Conservation (phyloP, 2,888 invertebrate genomes). For the Aradus depressus region DNA sequence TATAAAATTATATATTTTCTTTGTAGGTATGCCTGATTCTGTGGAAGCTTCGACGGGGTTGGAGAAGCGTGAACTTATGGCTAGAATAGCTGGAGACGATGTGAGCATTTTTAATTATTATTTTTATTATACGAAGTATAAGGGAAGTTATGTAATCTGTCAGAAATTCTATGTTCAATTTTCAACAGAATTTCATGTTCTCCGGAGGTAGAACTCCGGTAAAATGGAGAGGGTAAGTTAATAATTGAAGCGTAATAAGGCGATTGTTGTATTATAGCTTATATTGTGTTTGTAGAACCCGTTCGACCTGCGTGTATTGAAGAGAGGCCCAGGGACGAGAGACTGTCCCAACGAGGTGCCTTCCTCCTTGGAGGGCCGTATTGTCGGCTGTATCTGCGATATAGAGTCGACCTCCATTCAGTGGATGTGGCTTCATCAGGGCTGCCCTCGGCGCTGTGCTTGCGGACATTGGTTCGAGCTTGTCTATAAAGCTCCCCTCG, state of each 20-base stretch:
- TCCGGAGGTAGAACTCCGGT: too few species aligned
- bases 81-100: slow-evolving; percentile 76
- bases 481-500: slow-evolving; percentile 30
- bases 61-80: slow-evolving; percentile 80
- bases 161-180: too few species aligned
- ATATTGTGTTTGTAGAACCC: slow-evolving; percentile 47
- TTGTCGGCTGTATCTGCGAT: slow-evolving; percentile 87
- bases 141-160: too few species aligned
- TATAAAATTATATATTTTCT: slow-evolving; percentile 8
- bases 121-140: too few species aligned
- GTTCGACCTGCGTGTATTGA: slow-evolving; percentile 70
- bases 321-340: slow-evolving; percentile 71
- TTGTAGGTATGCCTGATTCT: slow-evolving; percentile 60
- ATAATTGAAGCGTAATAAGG: too few species aligned
- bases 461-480: slow-evolving; percentile 97
- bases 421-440: slow-evolving; percentile 93
- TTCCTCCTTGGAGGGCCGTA: slow-evolving; percentile 76
- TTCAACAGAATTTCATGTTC: too few species aligned
- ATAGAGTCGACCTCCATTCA: slow-evolving; percentile 80
- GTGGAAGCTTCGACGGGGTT: slow-evolving; percentile 87
- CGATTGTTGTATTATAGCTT: too few species aligned
- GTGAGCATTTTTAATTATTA: slow-evolving; percentile 37
- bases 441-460: slow-evolving; percentile 79
- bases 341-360: slow-evolving; percentile 80
- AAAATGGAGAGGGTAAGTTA: too few species aligned